phyloP scores from a whole-genome alignment of 2,797 vertebrate species.

The Parotocinclus haroldoi region DNA sequence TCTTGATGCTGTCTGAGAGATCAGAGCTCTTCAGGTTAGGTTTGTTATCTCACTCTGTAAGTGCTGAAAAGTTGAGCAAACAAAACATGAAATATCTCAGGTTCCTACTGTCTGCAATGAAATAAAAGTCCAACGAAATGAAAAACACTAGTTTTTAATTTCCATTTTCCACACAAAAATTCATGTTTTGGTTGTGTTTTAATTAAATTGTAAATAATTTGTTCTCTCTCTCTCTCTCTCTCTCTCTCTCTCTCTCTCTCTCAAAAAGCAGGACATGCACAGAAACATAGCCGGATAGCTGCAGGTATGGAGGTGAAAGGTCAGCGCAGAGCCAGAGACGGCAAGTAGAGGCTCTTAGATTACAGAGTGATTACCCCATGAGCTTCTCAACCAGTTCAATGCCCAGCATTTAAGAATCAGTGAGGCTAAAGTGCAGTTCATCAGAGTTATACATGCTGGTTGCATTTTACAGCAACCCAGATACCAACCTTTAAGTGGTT shows the following conservation, averaged over 20 bases:
- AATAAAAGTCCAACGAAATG: too few relatives aligned
- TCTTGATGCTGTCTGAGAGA: too few relatives aligned
- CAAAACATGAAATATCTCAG: too few relatives aligned
- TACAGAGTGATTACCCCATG: slow-evolving; percentile 55
- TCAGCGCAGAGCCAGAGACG: slow-evolving; percentile 54
- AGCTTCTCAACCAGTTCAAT: slow-evolving; percentile 4
- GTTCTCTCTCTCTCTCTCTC: slow-evolving; percentile 42
- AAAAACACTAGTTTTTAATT: too few relatives aligned
- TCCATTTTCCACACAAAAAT: too few relatives aligned
- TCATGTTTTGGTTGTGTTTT: too few relatives aligned
- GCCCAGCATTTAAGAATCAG: too few relatives aligned
- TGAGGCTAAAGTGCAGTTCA: background rate
- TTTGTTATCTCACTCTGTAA: too few relatives aligned
- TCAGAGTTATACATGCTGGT: background rate
- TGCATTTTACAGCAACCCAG: slow-evolving; percentile 42
- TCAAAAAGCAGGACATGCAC: slow-evolving; percentile 24
- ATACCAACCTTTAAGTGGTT: slow-evolving; percentile 49
- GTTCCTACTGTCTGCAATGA: too few relatives aligned
- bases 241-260: slow-evolving; percentile 58
- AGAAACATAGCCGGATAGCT: slow-evolving; percentile 14
- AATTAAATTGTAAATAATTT: too few relatives aligned
- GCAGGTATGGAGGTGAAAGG: slow-evolving; percentile 40
- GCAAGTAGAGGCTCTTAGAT: slow-evolving; percentile 60
- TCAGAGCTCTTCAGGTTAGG: too few relatives aligned
- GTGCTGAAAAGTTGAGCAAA: too few relatives aligned